Percentiles rank a stretch among this genome's conserved stretches.
These are phyloP conservation scores for Paelopatides confundens DNA, from an alignment of 53 echinoderm and acorn worm species.

Conservation along the genomic window DNA sequence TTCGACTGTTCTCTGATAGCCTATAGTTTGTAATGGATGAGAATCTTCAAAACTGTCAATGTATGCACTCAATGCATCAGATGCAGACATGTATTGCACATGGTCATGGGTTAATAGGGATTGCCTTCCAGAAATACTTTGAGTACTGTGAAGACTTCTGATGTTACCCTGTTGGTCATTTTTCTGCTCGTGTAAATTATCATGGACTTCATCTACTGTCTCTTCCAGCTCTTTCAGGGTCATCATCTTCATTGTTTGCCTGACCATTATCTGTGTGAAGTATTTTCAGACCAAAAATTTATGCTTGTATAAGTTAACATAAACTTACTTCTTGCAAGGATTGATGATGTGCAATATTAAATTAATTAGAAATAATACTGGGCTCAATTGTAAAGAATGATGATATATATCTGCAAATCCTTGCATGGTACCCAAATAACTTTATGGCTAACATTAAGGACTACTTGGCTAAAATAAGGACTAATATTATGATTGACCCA, in stretches of 20 bases:
- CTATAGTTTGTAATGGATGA: slow-evolving; percentile 23
- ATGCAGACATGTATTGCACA: slow-evolving; percentile 86
- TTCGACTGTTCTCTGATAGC: slow-evolving; percentile 74
- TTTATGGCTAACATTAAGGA: no score
- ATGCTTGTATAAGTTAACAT: no score
- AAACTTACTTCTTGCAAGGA: no score
- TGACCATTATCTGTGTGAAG: background rate
- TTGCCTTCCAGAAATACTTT: slow-evolving; percentile 77
- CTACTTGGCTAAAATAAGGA: no score
- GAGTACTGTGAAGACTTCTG: slow-evolving; percentile 79
- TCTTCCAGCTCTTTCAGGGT: slow-evolving; percentile 32
- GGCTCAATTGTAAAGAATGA: no score
- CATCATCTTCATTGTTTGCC: slow-evolving; percentile 4
- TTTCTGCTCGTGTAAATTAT: background rate
- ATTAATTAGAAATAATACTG: no score
- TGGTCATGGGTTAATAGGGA: slow-evolving; percentile 81
- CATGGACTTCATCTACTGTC: background rate
- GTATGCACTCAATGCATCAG: slow-evolving; percentile 84
- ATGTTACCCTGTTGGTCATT: background rate
- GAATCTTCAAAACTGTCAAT: slow-evolving; percentile 80
- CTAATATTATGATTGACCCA: no score
- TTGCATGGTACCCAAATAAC: no score
- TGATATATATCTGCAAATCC: no score
- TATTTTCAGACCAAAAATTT: no score
- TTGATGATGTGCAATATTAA: no score